Evolutionary conservation across 2,797 vertebrate genomes (phyloP).

Genomic region (Lepilemur ruficaudatus): DNA sequence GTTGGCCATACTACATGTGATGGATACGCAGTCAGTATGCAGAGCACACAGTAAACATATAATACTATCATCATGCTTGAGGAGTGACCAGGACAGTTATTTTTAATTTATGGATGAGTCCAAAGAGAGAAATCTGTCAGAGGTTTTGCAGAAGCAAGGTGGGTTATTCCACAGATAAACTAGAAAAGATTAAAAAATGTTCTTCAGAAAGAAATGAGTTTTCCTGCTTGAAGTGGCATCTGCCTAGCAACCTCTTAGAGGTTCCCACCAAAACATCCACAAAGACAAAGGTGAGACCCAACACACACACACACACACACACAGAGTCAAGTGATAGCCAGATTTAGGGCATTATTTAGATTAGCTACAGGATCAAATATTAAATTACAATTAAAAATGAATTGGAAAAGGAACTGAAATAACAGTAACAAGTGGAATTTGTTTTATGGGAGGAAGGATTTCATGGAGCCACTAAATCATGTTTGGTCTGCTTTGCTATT

Average conservation of each 20-base stretch:
- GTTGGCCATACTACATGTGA: not conserved
- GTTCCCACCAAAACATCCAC: not conserved
- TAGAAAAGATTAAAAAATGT: not conserved
- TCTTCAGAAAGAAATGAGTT: not conserved
- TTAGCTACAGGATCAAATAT: not conserved
- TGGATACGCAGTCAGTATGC: rapidly evolving
- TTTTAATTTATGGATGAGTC: not conserved
- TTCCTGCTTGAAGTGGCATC: not conserved
- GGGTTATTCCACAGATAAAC: not conserved
- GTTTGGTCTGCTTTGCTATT: not conserved
- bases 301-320: not conserved
- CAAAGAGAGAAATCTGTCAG: not conserved
- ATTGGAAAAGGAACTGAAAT: not conserved
- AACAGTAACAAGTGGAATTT: not conserved
- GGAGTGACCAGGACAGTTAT: not conserved
- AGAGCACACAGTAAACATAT: not conserved
- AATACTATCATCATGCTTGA: rapidly evolving
- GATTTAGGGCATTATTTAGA: not conserved
- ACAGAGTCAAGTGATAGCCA: not conserved
- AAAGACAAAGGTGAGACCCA: not conserved
- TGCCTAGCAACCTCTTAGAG: not conserved
- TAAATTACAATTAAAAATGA: not conserved
- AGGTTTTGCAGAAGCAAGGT: not conserved
- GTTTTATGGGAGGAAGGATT: not conserved
- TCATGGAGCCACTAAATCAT: not conserved